Conservation (phyloP, 2,797 vertebrate species). For the Sebastes flavidus region DNA sequence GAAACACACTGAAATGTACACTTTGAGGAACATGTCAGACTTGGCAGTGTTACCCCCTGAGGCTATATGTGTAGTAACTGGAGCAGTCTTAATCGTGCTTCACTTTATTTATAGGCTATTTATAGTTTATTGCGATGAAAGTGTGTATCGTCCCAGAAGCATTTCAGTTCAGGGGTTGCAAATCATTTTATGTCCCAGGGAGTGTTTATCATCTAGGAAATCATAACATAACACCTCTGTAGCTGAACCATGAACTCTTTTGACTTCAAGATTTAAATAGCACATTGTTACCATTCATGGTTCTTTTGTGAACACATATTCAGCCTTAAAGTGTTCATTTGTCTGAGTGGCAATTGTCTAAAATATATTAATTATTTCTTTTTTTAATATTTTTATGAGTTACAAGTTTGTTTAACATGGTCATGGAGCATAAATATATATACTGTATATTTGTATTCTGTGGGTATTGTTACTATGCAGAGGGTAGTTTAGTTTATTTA, state of each 20-base stretch:
- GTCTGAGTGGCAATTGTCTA: no score
- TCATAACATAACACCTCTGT: neutral
- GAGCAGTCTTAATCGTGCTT: constrained; percentile 63
- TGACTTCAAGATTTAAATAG: neutral
- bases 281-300: neutral
- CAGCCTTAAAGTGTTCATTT: neutral
- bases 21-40: constrained; percentile 20
- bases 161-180: neutral
- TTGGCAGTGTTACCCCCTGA: constrained; percentile 20
- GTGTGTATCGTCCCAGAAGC: neutral
- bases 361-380: no score
- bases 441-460: no score
- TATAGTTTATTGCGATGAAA: constrained; percentile 31
- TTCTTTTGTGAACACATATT: neutral
- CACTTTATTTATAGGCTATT: constrained; percentile 42
- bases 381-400: no score
- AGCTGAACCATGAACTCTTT: neutral
- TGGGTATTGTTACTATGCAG: no score
- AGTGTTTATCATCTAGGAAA: neutral
- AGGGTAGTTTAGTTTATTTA: no score
- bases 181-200: neutral
- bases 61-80: constrained; percentile 47
- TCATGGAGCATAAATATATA: no score
- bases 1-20: constrained; percentile 10
- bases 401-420: no score